phyloP scores from a whole-genome alignment of 2,888 invertebrate species.

The Xanthorhoe designata region DNA sequence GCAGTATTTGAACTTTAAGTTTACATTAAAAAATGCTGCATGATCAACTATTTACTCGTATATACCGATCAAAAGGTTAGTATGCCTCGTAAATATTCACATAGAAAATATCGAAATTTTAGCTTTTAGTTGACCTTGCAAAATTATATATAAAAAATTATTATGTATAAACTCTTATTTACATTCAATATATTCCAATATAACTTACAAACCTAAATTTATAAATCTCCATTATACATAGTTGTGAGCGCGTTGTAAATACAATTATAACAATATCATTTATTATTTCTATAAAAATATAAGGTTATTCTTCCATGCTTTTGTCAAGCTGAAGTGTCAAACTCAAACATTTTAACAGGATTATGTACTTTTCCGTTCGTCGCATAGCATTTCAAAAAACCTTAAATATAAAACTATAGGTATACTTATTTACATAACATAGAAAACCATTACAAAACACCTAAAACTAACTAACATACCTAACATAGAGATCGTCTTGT shows the following conservation, averaged over 20 bases:
- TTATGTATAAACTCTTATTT: not conserved
- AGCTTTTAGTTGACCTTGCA: not conserved
- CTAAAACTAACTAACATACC: constrained; percentile 14
- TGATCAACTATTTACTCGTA: too few relatives aligned
- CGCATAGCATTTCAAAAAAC: constrained; percentile 1
- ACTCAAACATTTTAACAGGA: not conserved
- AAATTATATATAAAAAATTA: not conserved
- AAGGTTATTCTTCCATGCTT: not conserved
- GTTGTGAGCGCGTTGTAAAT: not conserved
- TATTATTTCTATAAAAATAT: too few relatives aligned
- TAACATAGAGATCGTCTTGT: constrained; percentile 34
- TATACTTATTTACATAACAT: constrained; percentile 13
- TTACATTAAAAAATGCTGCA: constrained; percentile 20
- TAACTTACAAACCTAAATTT: not conserved
- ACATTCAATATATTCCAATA: not conserved
- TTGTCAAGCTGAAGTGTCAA: too few relatives aligned
- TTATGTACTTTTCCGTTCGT: too few relatives aligned
- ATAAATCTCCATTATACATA: not conserved
- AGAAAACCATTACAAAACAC: constrained; percentile 13
- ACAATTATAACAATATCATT: too few relatives aligned
- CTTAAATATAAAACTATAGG: not conserved
- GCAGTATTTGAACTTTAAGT: constrained; percentile 58
- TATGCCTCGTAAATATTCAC: too few relatives aligned
- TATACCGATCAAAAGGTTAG: too few relatives aligned
- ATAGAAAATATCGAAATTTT: too few relatives aligned